Evolutionary conservation across 2,888 invertebrate genomes (phyloP), one percentile per base, ranked within the genome.

Genomic region (Rotaria magnacalcarata): DNA sequence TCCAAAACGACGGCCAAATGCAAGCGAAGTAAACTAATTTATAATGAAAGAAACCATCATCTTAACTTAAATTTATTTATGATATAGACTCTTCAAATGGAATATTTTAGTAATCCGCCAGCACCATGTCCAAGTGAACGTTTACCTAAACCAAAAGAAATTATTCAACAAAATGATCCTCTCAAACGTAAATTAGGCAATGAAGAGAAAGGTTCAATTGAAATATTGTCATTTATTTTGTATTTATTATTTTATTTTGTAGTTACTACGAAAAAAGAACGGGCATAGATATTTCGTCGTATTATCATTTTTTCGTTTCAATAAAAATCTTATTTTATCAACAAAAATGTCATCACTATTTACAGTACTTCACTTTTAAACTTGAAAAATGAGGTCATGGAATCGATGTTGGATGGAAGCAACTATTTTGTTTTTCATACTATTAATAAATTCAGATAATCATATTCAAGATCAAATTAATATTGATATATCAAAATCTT

Each of bases 61-160:
- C 14, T 10, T 34, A 87, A 52, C 67, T 84, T 27, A 10, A 60
- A 24, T 34, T 43, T 24, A 56, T 54, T 3, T 54, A 54, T 54
- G 19, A 3, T 6, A 16, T 88, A 92, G 90, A 95, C 96, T 0
- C 92, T 97, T 74, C 94, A 95, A 89, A 95, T 96, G 95, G 92
- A 94, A 0, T 97, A 96, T 90, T 97, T 97, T 90, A 94, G 94
- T 88, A 96, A 95, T 90, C 95, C 95, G 90, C 97, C 97, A 7
- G 93, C 95, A 11, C 96, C 97, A 34, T 84, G 84, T 58, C 34
- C 80, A 43, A n/a, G 54, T 34, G 84, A 85, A 80, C 67, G 84
- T 11, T 84, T 87, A 56, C 87, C 87, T 14, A 84, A 85, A 84
- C 85, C 87, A n/a, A 58, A 85, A 85, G 85, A 75, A 16, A 47